These are phyloP conservation scores for Falco rusticolus DNA, from an alignment of 2,797 vertebrate genomes.

Conservation along the genomic window DNA sequence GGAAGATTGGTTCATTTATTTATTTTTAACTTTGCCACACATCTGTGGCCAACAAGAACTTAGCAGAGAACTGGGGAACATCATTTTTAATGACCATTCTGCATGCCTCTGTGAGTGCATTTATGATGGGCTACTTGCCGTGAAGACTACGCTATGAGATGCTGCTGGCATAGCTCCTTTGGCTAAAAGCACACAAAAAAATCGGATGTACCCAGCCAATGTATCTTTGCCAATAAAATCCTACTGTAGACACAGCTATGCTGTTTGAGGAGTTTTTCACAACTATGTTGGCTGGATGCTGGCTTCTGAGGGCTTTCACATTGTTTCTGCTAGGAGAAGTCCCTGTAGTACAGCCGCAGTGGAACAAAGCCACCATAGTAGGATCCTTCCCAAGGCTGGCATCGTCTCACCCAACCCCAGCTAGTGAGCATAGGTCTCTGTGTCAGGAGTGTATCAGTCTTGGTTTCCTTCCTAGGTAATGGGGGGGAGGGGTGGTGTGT, in stretches of 20 bases:
- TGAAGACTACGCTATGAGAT: slow-evolving; percentile 15
- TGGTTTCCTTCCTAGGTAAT: neutral
- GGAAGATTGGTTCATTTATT: neutral
- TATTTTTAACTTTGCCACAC: slow-evolving; percentile 1
- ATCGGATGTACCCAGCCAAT: neutral
- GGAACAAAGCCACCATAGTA: neutral
- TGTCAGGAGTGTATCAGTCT: neutral
- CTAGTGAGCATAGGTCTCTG: neutral
- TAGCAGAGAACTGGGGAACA: neutral
- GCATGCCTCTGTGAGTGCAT: neutral
- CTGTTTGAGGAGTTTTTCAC: slow-evolving; percentile 17
- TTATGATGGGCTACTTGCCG: neutral
- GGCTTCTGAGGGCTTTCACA: slow-evolving; percentile 21
- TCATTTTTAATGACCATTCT: slow-evolving; percentile 31
- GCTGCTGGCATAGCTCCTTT: slow-evolving; percentile 2
- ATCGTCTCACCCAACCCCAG: neutral
- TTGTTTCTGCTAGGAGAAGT: neutral
- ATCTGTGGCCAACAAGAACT: neutral
- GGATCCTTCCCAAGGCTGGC: neutral
- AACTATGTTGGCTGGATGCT: neutral
- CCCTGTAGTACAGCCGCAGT: neutral
- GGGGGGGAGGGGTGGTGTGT: too few relatives aligned
- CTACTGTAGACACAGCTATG: slow-evolving; percentile 15
- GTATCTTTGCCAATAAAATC: slow-evolving; percentile 13
- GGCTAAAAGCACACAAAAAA: neutral